phyloP scores from a whole-genome alignment of 2,797 vertebrate genomes.

The Chelon auratus region DNA sequence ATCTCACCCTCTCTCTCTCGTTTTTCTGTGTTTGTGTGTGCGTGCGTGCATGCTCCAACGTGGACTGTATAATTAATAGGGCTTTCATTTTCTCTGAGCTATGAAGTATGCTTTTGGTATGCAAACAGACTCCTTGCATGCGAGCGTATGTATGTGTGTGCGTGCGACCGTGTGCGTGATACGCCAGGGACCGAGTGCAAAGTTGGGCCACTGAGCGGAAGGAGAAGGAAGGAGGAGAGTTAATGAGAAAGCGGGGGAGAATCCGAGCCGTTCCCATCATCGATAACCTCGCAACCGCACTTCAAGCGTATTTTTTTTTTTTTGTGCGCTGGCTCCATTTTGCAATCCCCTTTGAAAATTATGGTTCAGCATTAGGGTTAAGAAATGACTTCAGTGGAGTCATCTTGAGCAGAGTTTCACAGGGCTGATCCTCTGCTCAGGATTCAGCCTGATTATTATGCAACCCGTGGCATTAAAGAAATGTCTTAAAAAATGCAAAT shows the following conservation, averaged over 20 bases:
- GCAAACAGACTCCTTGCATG: conserved; percentile 72
- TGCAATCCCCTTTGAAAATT: conserved; percentile 59
- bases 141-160: conserved; percentile 15
- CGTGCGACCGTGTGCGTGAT: conserved; percentile 30
- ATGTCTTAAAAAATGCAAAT: conserved; percentile 65
- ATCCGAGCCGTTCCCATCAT: conserved; percentile 61
- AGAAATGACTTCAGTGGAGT: conserved; percentile 60
- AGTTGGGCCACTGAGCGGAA: conserved; percentile 70
- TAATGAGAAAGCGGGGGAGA: conserved; percentile 77
- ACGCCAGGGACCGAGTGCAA: conserved; percentile 73
- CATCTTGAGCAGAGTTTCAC: conserved; percentile 54
- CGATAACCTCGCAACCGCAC: conserved; percentile 71
- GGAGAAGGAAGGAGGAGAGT: conserved; percentile 67
- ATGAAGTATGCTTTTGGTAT: conserved; percentile 79
- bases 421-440: conserved; percentile 48
- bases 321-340: conserved; percentile 49
- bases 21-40: conserved; percentile 17
- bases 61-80: conserved; percentile 77
- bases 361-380: conserved; percentile 51
- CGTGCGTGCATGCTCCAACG: neutral
- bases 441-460: conserved; percentile 66
- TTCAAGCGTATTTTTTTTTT: conserved; percentile 36
- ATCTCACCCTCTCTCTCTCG: conserved; percentile 9
- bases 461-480: conserved; percentile 58
- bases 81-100: conserved; percentile 76